Evolutionary conservation across 2,888 invertebrate genomes (phyloP), one percentile per base, ranked within the genome.

Genomic region (Psylliodes chrysocephalus): DNA sequence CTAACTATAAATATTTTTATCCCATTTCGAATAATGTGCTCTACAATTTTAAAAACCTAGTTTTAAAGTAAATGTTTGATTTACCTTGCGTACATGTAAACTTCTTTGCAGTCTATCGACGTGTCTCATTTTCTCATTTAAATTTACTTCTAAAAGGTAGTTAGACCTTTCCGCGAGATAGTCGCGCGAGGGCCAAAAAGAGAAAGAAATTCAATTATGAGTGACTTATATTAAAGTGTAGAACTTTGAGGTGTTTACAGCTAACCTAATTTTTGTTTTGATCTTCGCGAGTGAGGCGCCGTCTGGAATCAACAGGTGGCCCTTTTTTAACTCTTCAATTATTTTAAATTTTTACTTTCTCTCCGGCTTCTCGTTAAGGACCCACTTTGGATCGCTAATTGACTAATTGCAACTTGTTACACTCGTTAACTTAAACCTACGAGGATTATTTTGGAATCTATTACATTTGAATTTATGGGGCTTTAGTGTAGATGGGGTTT

Each of bases 191-290:
- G 59, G 67, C 63, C 63, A 63, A 68, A 70, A 66, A 66, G 70
- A 71, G 71, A 72, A 65, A 69, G 71, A 74, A 71, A 75, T 75
- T 76, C 76, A 76, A 76, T 76, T 76, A 75, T 74, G 74, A 74
- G 69, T 66, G 73, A 75, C 71, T 75, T 73, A 74, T 77, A 77
- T 77, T 78, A 79, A 79, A 78, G 76, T 75, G 76, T 76, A 75
- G 77, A 76, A 74, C 75, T 74, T 75, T 75, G 77, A 79, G 79
- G 78, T 79, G 79, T 79, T 80, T 79, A 77, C 77, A 72, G 76
- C 71, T 77, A 79, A 79, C 79, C 80, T 78, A 80, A 81, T 81
- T 80, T 81, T 79, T 80, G 79, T 74, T 79, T 79, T 59, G 59
- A 59, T 59, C 59, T 54, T 40, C 54, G 25, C 59, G 49, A 40